phyloP scores from a whole-genome alignment of 2,888 invertebrate species.

The Microdon myrmicae region DNA sequence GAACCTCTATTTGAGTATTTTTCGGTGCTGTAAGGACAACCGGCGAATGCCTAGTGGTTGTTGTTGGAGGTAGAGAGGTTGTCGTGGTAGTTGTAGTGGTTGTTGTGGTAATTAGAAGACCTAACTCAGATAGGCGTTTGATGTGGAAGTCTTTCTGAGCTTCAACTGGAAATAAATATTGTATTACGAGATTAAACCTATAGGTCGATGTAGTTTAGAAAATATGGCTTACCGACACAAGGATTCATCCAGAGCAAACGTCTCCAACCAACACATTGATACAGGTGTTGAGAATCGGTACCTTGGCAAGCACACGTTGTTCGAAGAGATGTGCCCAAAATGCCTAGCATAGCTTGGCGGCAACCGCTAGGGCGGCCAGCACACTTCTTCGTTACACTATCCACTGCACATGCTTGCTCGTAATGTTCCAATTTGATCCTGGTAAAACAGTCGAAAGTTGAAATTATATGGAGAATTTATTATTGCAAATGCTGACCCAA shows the following conservation, averaged over 20 bases:
- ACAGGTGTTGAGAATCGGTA: constrained; percentile 84
- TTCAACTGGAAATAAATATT: constrained; percentile 73
- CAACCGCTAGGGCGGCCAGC: constrained; percentile 88
- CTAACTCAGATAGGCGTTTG: constrained; percentile 69
- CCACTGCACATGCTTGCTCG: constrained; percentile 91
- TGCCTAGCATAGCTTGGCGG: constrained; percentile 85
- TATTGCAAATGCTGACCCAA: too few relatives aligned
- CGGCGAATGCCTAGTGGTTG: constrained; percentile 56
- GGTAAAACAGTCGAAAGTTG: constrained; percentile 4
- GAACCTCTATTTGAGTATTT: constrained; percentile 59
- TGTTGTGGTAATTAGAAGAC: constrained; percentile 68
- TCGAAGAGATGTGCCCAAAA: constrained; percentile 88
- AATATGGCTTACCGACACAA: constrained; percentile 81
- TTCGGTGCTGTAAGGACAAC: constrained; percentile 61
- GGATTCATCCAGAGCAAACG: constrained; percentile 90
- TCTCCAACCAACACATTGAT: constrained; percentile 92
- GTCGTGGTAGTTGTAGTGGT: constrained; percentile 68
- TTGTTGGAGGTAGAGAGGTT: constrained; percentile 68
- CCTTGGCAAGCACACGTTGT: constrained; percentile 90
- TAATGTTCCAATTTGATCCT: constrained; percentile 86
- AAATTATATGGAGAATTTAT: background rate
- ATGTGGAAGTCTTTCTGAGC: constrained; percentile 89
- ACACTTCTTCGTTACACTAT: constrained; percentile 88
- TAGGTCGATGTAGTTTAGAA: background rate
- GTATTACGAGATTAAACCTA: background rate